phyloP scores from a whole-genome alignment of 2,797 vertebrate species.

The Acanthis flammea region DNA sequence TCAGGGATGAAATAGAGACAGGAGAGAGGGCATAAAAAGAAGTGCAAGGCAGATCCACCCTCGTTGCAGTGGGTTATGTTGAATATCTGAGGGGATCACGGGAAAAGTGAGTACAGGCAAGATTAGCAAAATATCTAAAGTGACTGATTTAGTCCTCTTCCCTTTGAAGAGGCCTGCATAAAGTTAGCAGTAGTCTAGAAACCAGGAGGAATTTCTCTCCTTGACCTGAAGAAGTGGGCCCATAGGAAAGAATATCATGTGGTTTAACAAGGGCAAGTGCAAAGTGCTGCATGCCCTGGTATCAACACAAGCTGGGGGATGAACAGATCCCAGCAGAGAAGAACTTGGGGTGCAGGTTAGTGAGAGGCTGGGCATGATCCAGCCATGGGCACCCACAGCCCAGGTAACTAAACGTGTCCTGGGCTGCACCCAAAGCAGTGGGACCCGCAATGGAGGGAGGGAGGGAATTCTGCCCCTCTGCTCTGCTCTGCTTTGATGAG shows the following conservation, averaged over 20 bases:
- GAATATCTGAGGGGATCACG: neutral
- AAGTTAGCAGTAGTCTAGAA: neutral
- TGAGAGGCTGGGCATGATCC: neutral
- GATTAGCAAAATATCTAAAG: neutral
- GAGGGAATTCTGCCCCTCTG: neutral
- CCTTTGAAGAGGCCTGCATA: neutral
- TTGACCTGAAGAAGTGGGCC: neutral
- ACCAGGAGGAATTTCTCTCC: neutral
- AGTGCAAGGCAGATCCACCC: neutral
- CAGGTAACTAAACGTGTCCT: fast-evolving
- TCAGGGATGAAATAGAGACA: neutral
- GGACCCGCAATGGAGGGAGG: neutral
- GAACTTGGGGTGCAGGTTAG: neutral
- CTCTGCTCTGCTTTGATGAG: neutral
- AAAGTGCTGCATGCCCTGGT: neutral
- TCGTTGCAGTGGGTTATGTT: neutral
- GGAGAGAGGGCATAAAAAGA: neutral
- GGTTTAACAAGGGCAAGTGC: neutral
- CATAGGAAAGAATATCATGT: neutral
- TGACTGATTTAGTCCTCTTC: neutral
- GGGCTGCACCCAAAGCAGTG: neutral
- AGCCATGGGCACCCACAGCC: fast-evolving
- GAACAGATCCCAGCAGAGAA: neutral
- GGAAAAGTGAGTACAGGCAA: neutral
- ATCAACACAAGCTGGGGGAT: neutral